Base-by-base conservation (phyloP, 2,888 invertebrate species). In the Heteromyza rotundicornis region DNA sequence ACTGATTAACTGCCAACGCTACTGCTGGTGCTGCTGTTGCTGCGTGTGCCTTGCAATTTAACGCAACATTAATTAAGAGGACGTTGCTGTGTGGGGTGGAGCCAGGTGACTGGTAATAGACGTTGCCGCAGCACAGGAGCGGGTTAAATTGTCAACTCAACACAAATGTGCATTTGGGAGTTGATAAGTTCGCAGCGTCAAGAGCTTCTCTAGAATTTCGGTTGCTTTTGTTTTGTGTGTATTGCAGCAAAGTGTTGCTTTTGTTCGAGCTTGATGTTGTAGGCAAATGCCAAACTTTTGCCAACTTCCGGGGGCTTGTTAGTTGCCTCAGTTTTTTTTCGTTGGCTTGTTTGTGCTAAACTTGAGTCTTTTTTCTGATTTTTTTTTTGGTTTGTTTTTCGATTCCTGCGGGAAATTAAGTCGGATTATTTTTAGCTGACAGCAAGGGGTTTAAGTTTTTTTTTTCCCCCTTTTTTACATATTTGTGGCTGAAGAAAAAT, bases 51-150 rank as follows among this genome's bases (percentile, higher is more conserved):
- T 20, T 47, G 3, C 3, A 17, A 47, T 47, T 47, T 47, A 47
- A 47, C 47, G 47, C 47, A 17, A 47, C 47, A 47, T 47, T 47
- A 47, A 47, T 47, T 47, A 47, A 47, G 20, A 2, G 47, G 10
- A 27, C 40, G 40, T 5, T 5, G 47, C 47, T 2, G 19, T 5
- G 47, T 19, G n/a, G 40, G 40, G 27, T 7, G 40, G 10, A 40
- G 40, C 40, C 40, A 40, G 40, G n/a, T 40, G 40, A 40, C 27
- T 40, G 40, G 14, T n/a, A n/a, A 40, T 40, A 40, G 40, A 7
- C 2, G 10, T 40, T 7, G 40, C 40, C n/a, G 14, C 40, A n/a
- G 40, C n/a, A n/a, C 10, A 14, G 27, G 27, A 7, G 40, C 40
- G n/a, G 12, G n/a, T 40, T 40, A 40, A 40, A 40, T 7, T 40